Base-by-base conservation (phyloP, 2,797 vertebrate genomes). In the Cyprinella venusta region DNA sequence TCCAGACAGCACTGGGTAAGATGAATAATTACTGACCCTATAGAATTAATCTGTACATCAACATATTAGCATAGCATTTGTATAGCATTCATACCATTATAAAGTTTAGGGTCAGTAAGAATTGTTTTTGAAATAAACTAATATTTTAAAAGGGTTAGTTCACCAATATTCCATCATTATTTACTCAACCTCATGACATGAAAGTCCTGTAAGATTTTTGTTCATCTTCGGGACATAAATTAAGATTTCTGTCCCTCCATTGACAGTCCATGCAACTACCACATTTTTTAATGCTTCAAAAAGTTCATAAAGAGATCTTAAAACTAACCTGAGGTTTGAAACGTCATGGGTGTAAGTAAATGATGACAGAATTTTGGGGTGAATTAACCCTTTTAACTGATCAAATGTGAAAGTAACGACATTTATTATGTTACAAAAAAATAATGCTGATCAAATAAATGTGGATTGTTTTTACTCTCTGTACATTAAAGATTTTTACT, bases 1-100 rank as follows among this genome's bases (percentile, higher is more conserved):
- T 33, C 82, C 79, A 30, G 83, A 88, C 78, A 77, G n/a, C 16
- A 48, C 79, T 63, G 87, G 86, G 89, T 89, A 87, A 67, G 48
- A 13, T 1, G 9, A 40, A 40, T 67, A 67, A n/a, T n/a, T 63
- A 16, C 26, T 30, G 6, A 16, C n/a, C 7, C 26, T 63, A 59
- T 2, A 48, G 13, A 61, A 61, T 61, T 26, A 30, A 30, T 63
- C 6, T 26, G 12, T 61, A 61, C 13, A 16, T 16, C 24, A 63
- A 8, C 7, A 61, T 61, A 26, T 15, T 12, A 61, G 56, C n/a
- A n/a, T n/a, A n/a, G n/a, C n/a, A n/a, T n/a, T n/a, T 61, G 59
- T 26, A 26, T 6, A 26, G 6, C 13, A 63, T 63, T 15, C 24
- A 26, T 61, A 7, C 24, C 5, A 16, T 63, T 26, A 15, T 15